phyloP scores from a whole-genome alignment of 2,797 vertebrate genomes.

The Lateolabrax maculatus region DNA sequence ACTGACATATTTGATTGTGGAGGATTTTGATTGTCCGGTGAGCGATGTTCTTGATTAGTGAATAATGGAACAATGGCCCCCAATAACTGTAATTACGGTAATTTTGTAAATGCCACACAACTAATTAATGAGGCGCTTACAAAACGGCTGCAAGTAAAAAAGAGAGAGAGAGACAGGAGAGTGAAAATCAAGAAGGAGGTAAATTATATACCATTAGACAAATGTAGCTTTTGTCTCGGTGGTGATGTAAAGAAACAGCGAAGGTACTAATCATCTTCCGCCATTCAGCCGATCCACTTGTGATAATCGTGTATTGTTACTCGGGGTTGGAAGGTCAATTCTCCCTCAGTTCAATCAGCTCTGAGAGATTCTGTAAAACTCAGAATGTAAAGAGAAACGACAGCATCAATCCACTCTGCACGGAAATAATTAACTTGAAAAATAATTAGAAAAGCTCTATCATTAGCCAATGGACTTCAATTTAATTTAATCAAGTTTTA shows the following conservation, averaged over 20 bases:
- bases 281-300: constrained; percentile 61
- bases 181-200: constrained; percentile 55
- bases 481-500: constrained; percentile 63
- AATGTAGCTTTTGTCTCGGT: constrained; percentile 55
- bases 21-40: constrained; percentile 41
- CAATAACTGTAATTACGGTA: constrained; percentile 64
- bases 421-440: constrained; percentile 52
- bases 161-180: constrained; percentile 11
- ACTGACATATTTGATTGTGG: neutral
- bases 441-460: constrained; percentile 46
- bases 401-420: constrained; percentile 33
- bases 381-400: constrained; percentile 25
- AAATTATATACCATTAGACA: constrained; percentile 62
- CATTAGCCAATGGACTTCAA: constrained; percentile 54
- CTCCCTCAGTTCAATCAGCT: constrained; percentile 56
- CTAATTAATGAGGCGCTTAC: constrained; percentile 60
- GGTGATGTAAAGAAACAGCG: constrained; percentile 43
- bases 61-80: constrained; percentile 53
- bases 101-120: constrained; percentile 65
- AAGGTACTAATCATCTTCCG: constrained; percentile 59
- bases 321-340: constrained; percentile 42
- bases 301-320: constrained; percentile 70
- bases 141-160: constrained; percentile 19
- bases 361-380: constrained; percentile 43
- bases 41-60: constrained; percentile 56